These are phyloP conservation scores for Dromiciops gliroides DNA, from an alignment of 2,113 vertebrate genomes.

Conservation along the genomic window DNA sequence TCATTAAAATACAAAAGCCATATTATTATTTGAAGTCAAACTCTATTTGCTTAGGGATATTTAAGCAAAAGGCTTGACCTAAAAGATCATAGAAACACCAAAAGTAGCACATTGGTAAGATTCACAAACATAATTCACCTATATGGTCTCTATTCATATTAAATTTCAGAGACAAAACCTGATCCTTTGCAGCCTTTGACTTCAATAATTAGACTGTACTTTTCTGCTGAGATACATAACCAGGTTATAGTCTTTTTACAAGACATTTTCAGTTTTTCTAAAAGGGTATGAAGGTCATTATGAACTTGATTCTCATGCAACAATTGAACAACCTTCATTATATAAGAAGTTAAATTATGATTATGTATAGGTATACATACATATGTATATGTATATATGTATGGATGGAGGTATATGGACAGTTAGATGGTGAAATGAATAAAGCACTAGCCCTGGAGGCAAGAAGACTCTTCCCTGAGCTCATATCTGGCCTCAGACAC, in stretches of 20 bases:
- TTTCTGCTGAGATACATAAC: conserved; percentile 22
- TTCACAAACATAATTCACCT: neutral
- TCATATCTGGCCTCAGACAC: too few species aligned
- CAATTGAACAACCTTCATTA: neutral
- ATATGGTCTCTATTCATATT: neutral
- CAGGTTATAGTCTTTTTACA: neutral
- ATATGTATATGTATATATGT: neutral
- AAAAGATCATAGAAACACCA: neutral
- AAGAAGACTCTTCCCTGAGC: too few species aligned
- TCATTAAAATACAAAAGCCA: neutral
- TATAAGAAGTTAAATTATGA: neutral
- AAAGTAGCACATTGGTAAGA: neutral
- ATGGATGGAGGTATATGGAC: neutral
- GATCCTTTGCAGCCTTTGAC: neutral
- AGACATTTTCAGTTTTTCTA: neutral
- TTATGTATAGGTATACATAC: neutral
- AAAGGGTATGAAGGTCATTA: neutral
- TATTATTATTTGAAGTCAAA: neutral
- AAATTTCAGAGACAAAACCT: conserved; percentile 12
- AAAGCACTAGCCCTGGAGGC: too few species aligned
- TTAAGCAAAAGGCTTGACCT: neutral
- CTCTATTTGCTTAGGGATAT: neutral
- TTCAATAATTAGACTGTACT: conserved; percentile 13
- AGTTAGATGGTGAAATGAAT: too few species aligned
- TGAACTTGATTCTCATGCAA: neutral